Conservation (phyloP, 2,888 invertebrate species). For the Isotomurus palustris region DNA sequence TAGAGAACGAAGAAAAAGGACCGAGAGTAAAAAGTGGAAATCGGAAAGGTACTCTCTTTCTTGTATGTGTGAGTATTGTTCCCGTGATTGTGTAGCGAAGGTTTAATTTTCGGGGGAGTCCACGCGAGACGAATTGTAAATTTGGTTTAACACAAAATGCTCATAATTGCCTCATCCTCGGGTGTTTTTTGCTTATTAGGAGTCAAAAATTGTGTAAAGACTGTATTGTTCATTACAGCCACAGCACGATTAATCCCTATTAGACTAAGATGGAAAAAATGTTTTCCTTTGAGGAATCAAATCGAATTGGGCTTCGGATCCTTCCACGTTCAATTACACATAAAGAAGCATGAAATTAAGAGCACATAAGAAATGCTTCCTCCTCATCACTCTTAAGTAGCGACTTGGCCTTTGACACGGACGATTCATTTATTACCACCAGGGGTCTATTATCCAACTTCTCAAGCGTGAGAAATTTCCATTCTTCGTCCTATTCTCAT, state of each 20-base stretch:
- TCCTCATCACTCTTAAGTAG: constrained; percentile 38
- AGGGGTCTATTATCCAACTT: constrained; percentile 43
- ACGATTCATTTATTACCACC: constrained; percentile 46
- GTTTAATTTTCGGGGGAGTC: constrained; percentile 33
- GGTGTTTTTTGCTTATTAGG: constrained; percentile 30
- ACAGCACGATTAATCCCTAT: no score
- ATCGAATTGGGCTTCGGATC: not conserved
- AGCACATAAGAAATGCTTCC: constrained; percentile 28
- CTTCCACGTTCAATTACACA: constrained; percentile 38
- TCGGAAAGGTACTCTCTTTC: no score
- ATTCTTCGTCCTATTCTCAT: constrained; percentile 34
- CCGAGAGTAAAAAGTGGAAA: no score
- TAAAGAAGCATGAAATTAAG: constrained; percentile 47
- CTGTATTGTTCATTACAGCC: no score
- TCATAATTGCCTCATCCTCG: constrained; percentile 41
- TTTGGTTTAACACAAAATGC: constrained; percentile 46
- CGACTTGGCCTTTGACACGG: constrained; percentile 47
- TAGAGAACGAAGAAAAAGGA: no score
- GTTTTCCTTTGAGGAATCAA: no score
- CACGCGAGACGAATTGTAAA: constrained; percentile 46
- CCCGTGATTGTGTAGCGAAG: constrained; percentile 23
- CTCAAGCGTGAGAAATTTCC: constrained; percentile 46
- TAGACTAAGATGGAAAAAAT: no score
- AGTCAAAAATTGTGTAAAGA: not conserved
- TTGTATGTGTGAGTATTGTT: no score